Conservation (phyloP, 2,113 vertebrate genomes). For the Periophthalmus modestus region DNA sequence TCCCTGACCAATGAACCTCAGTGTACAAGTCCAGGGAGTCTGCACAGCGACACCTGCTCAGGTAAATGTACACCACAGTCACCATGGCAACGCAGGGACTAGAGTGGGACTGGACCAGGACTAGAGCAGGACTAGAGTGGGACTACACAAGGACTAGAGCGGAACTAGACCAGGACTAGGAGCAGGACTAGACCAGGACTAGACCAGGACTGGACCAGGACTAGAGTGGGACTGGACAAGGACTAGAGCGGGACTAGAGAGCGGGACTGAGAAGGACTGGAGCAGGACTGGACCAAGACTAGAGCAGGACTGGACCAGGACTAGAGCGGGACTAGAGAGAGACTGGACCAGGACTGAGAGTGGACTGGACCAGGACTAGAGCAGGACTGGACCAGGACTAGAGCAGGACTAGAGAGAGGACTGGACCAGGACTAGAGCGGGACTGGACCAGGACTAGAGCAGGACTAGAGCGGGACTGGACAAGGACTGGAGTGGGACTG, state of each 20-base stretch:
- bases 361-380: too few relatives aligned
- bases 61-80: slow-evolving; percentile 64
- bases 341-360: too few relatives aligned
- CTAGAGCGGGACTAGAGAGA: too few relatives aligned
- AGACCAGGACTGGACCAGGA: neutral
- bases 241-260: too few relatives aligned
- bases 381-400: neutral
- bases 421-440: too few relatives aligned
- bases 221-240: too few relatives aligned
- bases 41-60: slow-evolving; percentile 74
- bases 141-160: neutral
- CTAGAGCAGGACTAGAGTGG: neutral
- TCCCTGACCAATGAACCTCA: slow-evolving; percentile 71
- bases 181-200: neutral
- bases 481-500: too few relatives aligned
- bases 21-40: slow-evolving; percentile 71
- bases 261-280: too few relatives aligned
- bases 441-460: neutral
- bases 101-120: too few relatives aligned
- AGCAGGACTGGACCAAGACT: neutral
- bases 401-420: neutral
- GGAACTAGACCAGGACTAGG: neutral
- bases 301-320: too few relatives aligned
- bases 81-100: too few relatives aligned
- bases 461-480: too few relatives aligned